Evolutionary conservation across 2,113 vertebrate genomes (phyloP).

Genomic region (Urocolius indicus): DNA sequence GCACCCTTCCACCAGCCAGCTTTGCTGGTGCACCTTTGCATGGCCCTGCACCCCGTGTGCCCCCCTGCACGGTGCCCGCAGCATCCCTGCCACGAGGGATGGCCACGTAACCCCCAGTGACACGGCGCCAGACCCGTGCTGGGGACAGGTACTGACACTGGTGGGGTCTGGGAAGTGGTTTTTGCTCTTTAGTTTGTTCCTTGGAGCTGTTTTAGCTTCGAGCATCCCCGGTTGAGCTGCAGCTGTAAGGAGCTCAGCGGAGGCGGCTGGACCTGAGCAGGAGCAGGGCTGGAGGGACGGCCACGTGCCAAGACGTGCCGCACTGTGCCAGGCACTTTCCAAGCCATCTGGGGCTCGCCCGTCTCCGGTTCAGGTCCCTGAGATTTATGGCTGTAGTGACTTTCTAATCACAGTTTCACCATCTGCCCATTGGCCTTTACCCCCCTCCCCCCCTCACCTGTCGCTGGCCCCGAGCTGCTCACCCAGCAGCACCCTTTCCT

Average conservation of each 20-base stretch:
- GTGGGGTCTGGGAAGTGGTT: background rate
- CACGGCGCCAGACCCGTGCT: rapidly evolving
- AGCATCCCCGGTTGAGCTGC: background rate
- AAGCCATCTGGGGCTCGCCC: constrained; percentile 50
- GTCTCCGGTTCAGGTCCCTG: constrained; percentile 6
- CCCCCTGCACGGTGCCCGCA: background rate
- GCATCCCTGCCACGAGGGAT: background rate
- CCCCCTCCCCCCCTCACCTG: constrained; percentile 28
- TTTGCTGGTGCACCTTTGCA: background rate
- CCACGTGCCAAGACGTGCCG: rapidly evolving
- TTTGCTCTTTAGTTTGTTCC: background rate
- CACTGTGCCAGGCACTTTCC: constrained; percentile 10
- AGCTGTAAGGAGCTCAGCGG: background rate
- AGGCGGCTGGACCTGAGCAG: background rate
- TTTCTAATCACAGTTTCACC: constrained; percentile 63
- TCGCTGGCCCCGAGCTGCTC: background rate
- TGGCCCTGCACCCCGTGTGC: rapidly evolving
- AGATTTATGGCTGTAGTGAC: constrained; percentile 60
- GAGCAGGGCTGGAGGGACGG: background rate
- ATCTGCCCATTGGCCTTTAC: constrained; percentile 68
- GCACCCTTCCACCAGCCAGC: background rate
- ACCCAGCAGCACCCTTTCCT: constrained; percentile 38
- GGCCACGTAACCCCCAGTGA: too few relatives aligned
- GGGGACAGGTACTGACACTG: background rate
- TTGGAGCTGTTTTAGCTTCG: background rate